Percentiles rank a stretch among this genome's conserved stretches.
Evolutionary conservation across 2,113 vertebrate species (phyloP).

Genomic region (Promerops cafer): DNA sequence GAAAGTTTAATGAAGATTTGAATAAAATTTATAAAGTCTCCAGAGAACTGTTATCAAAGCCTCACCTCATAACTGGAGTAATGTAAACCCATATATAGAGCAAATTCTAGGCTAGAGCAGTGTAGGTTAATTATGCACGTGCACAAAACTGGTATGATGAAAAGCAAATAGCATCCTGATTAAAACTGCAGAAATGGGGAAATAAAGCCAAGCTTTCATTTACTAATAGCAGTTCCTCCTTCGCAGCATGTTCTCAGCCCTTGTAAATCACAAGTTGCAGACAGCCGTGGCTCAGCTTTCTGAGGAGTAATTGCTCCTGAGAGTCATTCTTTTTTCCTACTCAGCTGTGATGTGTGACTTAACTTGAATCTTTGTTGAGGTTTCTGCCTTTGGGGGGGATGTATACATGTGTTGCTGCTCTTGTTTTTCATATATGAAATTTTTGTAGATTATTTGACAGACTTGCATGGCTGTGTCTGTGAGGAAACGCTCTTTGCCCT

Average conservation of each 20-base stretch:
- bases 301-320: not conserved
- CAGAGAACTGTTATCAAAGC: not conserved
- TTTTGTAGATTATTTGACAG: not conserved
- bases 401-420: not conserved
- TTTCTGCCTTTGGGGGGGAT: not conserved
- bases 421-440: not conserved
- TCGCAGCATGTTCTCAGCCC: not conserved
- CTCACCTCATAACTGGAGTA: not conserved
- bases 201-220: conserved; percentile 7
- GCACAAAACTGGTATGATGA: not conserved
- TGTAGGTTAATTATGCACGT: not conserved
- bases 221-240: not conserved
- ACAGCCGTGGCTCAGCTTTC: not conserved
- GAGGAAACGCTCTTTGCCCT: not conserved
- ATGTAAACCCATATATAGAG: not conserved
- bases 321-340: not conserved
- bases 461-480: not conserved
- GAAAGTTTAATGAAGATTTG: not conserved
- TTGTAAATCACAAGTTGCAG: conserved; percentile 20
- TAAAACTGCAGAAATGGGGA: not conserved
- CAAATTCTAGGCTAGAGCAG: not conserved
- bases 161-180: not conserved
- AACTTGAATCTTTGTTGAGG: not conserved
- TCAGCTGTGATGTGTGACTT: not conserved
- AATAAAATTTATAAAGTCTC: not conserved